Base-by-base conservation (phyloP, 2,888 invertebrate genomes). In the Luffia ferchaultella region DNA sequence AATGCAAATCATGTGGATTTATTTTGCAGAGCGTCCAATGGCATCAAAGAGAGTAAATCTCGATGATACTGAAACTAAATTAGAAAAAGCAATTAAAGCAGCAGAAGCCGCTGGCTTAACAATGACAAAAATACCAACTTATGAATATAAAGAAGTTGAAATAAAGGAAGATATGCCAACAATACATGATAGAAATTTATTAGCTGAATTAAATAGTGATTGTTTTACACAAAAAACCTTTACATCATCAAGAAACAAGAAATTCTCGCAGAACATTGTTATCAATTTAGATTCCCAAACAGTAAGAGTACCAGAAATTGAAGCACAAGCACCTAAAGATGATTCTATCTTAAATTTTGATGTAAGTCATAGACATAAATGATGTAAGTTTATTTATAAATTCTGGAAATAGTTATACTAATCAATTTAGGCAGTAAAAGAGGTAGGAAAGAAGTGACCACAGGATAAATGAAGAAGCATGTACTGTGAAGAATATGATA, bases 251-350 rank as follows among this genome's bases (percentile, higher is more conserved):
- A 80, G 75, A 57, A 87, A 71, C 57, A 89, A 90, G 56, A 90
- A 88, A 57, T 83, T 88, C 41, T 77, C 87, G 2, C 87, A 89
- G 58, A 90, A 88, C 64, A 91, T 92, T 58, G 88, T 91, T 1
- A 92, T 92, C 54, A 91, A 93, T 63, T 84, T 92, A 50, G 87
- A 88, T 57, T 85, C 88, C 1, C 89, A 92, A 60, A 92, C 90
- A 18, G 89, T 92, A 46, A 88, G 86, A 57, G 76, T 92, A 15
- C 89, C 91, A 19, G 82, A 87, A 52, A 65, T 86, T 1, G 84
- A 85, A 48, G 71, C 77, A 2, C 75, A 85, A 50, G 62, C 64
- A 2, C 60, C 69, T 2, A 85, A 85, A 61, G 86, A 85, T 48
- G 88, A 90, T 57, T 86, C 87, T 48, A 86, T 90, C 56, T 88